A percentile compares a stretch with the other conserved stretches of the same genome.
Conservation (phyloP, 2,888 invertebrate species). For the Taenaris catops region DNA sequence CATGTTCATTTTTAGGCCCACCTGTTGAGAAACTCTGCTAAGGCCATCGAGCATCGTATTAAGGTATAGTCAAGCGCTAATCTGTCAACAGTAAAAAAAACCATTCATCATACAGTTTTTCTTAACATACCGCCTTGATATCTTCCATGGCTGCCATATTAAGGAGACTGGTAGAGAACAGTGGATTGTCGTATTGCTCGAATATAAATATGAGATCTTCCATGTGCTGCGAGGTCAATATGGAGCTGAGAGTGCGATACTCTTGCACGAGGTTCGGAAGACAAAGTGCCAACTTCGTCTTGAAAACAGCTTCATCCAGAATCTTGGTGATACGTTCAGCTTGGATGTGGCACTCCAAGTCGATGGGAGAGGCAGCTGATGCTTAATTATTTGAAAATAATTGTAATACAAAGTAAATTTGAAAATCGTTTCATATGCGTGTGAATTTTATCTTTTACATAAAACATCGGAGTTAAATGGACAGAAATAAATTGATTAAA, state of each 20-base stretch:
- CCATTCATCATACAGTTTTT: too few species aligned
- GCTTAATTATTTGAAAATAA: constrained; percentile 2
- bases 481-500: too few species aligned
- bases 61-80: too few species aligned
- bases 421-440: too few species aligned
- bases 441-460: too few species aligned
- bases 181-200: constrained; percentile 64
- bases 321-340: constrained; percentile 74
- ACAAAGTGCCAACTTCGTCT: constrained; percentile 63
- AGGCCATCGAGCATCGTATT: too few species aligned
- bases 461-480: too few species aligned
- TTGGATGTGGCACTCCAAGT: constrained; percentile 74
- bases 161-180: constrained; percentile 52
- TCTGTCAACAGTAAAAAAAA: too few species aligned
- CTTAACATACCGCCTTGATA: constrained; percentile 54
- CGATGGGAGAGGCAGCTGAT: constrained; percentile 59
- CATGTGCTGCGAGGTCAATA: constrained; percentile 49
- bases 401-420: constrained; percentile 97
- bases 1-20: too few species aligned
- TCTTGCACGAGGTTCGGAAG: constrained; percentile 57
- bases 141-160: constrained; percentile 61
- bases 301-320: constrained; percentile 65
- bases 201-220: constrained; percentile 62
- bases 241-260: constrained; percentile 42
- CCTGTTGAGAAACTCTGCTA: too few species aligned